Conservation (phyloP, 2,888 invertebrate genomes). For the Cephus rjabovi region DNA sequence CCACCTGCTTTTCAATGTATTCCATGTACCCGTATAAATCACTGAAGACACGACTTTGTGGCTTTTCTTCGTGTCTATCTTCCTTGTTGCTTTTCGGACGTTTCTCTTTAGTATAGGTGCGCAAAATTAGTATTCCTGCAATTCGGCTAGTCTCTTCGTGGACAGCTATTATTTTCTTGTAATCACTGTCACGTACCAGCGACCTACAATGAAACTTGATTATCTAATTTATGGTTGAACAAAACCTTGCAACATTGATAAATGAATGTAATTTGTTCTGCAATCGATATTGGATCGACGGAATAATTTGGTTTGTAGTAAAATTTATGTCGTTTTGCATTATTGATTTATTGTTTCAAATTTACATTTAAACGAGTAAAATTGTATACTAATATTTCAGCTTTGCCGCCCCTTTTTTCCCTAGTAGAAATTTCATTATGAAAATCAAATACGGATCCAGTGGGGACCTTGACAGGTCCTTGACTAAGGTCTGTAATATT, state of each 20-base stretch:
- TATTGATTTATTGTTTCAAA: too few relatives aligned
- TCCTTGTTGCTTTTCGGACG: not conserved
- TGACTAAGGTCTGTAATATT: not conserved
- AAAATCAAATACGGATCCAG: not conserved
- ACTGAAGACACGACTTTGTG: not conserved
- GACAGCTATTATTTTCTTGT: constrained; percentile 4
- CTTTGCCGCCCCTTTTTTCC: too few relatives aligned
- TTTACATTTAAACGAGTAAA: too few relatives aligned
- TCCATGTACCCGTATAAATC: constrained; percentile 7
- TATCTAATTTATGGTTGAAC: too few relatives aligned
- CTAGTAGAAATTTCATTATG: not conserved
- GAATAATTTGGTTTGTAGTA: not conserved
- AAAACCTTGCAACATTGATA: not conserved
- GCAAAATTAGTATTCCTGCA: constrained; percentile 6
- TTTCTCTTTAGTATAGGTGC: not conserved
- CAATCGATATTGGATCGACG: not conserved
- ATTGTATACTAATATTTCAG: too few relatives aligned
- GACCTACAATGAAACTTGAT: not conserved
- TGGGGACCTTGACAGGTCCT: not conserved
- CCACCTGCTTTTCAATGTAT: not conserved
- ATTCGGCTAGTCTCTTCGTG: constrained; percentile 8
- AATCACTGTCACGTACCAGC: not conserved
- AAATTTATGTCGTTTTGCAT: too few relatives aligned
- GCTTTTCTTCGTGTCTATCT: constrained; percentile 3
- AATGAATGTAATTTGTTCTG: not conserved